Evolutionary conservation across 1,140 invertebrate genomes (phyloP).

Genomic region (Chlorops oryzae): DNA sequence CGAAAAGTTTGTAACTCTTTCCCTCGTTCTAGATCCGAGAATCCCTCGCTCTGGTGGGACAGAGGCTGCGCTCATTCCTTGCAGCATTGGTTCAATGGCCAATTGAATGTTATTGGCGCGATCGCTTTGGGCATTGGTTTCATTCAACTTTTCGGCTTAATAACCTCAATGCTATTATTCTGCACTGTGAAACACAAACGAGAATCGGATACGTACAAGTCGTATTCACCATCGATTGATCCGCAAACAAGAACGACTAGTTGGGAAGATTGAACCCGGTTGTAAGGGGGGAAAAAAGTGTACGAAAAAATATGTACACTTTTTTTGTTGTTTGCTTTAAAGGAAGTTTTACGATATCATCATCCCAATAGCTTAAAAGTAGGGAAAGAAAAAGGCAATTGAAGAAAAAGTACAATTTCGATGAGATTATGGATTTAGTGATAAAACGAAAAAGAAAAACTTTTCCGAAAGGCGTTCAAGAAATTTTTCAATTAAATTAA

Average conservation of each 20-base stretch:
- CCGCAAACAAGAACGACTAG: conserved; percentile 48
- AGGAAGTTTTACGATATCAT: too few relatives aligned
- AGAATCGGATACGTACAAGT: conserved; percentile 62
- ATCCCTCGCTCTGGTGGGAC: conserved; percentile 57
- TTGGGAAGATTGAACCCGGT: conserved; percentile 46
- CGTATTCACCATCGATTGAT: conserved; percentile 57
- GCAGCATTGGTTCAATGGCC: conserved; percentile 61
- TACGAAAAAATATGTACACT: too few relatives aligned
- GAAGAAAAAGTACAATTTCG: too few relatives aligned
- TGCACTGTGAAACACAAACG: conserved; percentile 67
- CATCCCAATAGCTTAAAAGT: too few relatives aligned
- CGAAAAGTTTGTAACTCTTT: neutral
- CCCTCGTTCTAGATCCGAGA: conserved; percentile 46
- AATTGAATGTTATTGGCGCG: conserved; percentile 64
- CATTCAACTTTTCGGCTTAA: conserved; percentile 65
- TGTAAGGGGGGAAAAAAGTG: conserved; percentile 25
- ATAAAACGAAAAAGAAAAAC: too few relatives aligned
- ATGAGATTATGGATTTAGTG: too few relatives aligned
- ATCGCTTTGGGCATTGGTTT: conserved; percentile 67
- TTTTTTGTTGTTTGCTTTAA: too few relatives aligned
- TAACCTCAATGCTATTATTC: conserved; percentile 70
- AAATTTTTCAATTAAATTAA: too few relatives aligned
- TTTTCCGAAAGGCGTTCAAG: too few relatives aligned
- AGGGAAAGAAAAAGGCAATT: too few relatives aligned
- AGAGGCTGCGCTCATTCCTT: conserved; percentile 64